phyloP scores from a whole-genome alignment of 2,888 invertebrate species.

The Drosophila meridionalis region DNA sequence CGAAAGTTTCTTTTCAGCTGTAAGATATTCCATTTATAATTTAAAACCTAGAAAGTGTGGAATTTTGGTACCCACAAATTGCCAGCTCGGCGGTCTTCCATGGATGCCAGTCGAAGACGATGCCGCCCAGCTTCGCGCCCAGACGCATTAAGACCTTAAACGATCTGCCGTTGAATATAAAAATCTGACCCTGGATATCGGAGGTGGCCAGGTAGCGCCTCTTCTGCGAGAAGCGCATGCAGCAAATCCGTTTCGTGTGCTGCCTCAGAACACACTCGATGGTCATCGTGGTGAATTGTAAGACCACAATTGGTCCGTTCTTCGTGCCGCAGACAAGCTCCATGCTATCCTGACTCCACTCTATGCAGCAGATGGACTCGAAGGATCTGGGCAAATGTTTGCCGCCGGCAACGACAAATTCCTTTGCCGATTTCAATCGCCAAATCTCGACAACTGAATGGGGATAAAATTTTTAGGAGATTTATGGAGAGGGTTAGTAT shows the following conservation, averaged over 20 bases:
- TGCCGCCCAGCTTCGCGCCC: conserved; percentile 57
- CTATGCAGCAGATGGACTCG: conserved; percentile 74
- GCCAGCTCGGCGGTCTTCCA: conserved; percentile 85
- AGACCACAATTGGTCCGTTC: conserved; percentile 70
- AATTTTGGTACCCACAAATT: conserved; percentile 74
- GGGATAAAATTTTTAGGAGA: too few relatives aligned
- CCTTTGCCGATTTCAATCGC: conserved; percentile 62
- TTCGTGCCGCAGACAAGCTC: conserved; percentile 81
- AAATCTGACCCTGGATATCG: conserved; percentile 77
- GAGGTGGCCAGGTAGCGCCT: conserved; percentile 81
- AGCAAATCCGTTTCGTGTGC: conserved; percentile 66
- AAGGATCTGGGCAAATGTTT: conserved; percentile 65
- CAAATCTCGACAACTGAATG: conserved; percentile 80
- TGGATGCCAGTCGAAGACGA: conserved; percentile 85
- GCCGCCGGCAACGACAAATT: conserved; percentile 74
- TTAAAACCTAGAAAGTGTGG: not conserved
- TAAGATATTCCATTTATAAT: not conserved
- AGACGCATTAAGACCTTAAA: conserved; percentile 66
- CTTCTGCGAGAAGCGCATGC: conserved; percentile 80
- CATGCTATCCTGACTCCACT: conserved; percentile 75
- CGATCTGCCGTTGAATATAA: conserved; percentile 70
- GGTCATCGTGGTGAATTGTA: conserved; percentile 59
- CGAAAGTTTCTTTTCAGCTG: conserved; percentile 80
- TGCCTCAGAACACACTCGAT: conserved; percentile 56
- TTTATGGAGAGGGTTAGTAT: too few relatives aligned